phyloP scores from a whole-genome alignment of 2,113 vertebrate genomes.

The Seriola quinqueradiata region DNA sequence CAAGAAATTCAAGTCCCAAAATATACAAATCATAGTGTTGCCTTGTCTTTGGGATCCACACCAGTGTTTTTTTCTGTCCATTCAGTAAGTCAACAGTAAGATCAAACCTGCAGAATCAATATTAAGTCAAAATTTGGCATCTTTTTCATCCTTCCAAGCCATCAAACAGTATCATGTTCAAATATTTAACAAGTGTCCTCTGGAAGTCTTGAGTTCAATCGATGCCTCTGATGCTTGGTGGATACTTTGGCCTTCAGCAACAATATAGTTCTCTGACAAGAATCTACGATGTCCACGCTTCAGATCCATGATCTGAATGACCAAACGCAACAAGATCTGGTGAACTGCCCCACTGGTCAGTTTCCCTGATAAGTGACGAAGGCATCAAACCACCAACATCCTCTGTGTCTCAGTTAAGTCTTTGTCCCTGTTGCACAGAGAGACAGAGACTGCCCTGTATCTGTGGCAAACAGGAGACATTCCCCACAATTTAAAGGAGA shows the following conservation, averaged over 20 bases:
- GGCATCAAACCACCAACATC: background rate
- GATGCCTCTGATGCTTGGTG: constrained; percentile 25
- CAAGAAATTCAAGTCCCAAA: constrained; percentile 43
- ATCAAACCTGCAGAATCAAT: constrained; percentile 30
- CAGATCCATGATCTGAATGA: constrained; percentile 17
- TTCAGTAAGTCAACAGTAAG: constrained; percentile 25
- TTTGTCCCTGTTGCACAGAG: background rate
- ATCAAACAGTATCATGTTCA: constrained; percentile 34
- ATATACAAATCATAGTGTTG: constrained; percentile 20
- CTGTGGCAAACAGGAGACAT: background rate
- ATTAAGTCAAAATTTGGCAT: constrained; percentile 42
- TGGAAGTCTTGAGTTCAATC: constrained; percentile 37
- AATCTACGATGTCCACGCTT: constrained; percentile 35
- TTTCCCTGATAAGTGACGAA: constrained; percentile 7
- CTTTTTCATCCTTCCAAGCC: constrained; percentile 25
- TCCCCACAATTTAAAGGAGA: background rate
- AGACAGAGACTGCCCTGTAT: background rate
- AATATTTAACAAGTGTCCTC: constrained; percentile 39
- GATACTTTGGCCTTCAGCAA: constrained; percentile 63
- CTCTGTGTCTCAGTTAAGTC: background rate
- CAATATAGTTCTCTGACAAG: constrained; percentile 49
- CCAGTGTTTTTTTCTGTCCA: constrained; percentile 33
- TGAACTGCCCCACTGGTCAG: constrained; percentile 19
- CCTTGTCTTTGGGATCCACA: constrained; percentile 56
- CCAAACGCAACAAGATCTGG: background rate